Base-by-base conservation (phyloP, 2,888 invertebrate species). In the Scaptomyza parva region DNA sequence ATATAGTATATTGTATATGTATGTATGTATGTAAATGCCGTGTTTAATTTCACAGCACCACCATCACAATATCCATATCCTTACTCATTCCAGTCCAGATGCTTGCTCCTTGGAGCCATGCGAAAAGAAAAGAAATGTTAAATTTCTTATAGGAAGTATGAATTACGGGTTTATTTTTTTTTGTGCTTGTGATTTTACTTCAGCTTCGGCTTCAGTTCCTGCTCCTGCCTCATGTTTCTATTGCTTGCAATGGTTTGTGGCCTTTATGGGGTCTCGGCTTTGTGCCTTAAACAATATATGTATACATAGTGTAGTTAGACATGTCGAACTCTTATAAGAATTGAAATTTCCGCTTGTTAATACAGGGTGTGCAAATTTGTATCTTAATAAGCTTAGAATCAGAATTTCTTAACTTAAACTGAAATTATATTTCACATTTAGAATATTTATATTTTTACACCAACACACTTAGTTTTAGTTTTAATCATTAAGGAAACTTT, bases 81-180 rank as follows among this genome's bases (percentile, higher is more conserved):
- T 70, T 65, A 74, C 75, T 68, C 87, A 71, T 66, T 48, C 72
- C 69, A 73, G 67, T 71, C 68, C 68, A 70, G 73, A 70, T 70
- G 39, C 37, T 17, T 37, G 47, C 35, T 47, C 20, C 17, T 20
- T 30, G 30, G 59, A 35, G 41, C 52, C 47, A 50, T 40, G 45
- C 20, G 35, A 64, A 70, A 71, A 76, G 74, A 75, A 87, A 82
- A 85, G 76, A 82, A 84, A 82, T 82, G 78, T 78, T 74, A 69
- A 87, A 78, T 82, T 84, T 84, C 79, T 82, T 82, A 71, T 83
- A 55, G 76, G 58, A 78, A 72, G 69, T 65, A 76, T 76, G 78
- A 82, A 82, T 83, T 86, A 74, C 76, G 74, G 68, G 57, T 51
- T 70, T 69, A 51, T 64, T 81, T 75, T 76, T 64, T 57, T 40